A percentile compares a stretch with the other conserved stretches of the same genome.
phyloP scores from a whole-genome alignment of 2,113 vertebrate genomes.

The Tauraco erythrolophus region DNA sequence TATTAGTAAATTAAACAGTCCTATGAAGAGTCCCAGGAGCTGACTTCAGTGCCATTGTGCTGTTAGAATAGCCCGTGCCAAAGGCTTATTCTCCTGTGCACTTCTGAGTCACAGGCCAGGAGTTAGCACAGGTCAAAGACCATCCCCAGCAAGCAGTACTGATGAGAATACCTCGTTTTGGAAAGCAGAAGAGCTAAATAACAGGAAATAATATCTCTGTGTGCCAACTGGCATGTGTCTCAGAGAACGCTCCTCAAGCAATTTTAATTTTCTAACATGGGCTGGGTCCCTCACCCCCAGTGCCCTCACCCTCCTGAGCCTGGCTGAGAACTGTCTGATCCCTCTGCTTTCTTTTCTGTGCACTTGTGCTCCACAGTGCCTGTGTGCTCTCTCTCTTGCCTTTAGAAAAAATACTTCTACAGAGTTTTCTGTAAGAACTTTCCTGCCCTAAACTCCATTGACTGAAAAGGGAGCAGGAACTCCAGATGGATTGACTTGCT shows the following conservation, averaged over 20 bases:
- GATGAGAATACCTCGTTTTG: neutral
- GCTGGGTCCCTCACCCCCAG: neutral
- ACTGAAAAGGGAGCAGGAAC: neutral
- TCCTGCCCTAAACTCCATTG: neutral
- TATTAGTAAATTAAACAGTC: neutral
- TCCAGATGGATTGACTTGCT: neutral
- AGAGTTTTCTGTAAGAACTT: neutral
- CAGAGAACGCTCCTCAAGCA: neutral
- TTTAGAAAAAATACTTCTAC: neutral
- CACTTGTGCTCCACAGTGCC: fast-evolving
- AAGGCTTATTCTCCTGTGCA: neutral
- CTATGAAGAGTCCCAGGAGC: neutral
- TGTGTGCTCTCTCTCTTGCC: neutral
- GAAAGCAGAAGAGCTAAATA: neutral
- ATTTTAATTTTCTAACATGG: neutral
- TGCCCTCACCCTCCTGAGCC: neutral
- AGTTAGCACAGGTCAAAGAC: neutral
- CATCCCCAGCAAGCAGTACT: neutral
- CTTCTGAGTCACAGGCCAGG: neutral
- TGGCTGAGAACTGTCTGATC: neutral
- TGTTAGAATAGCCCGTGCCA: neutral
- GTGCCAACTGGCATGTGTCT: neutral
- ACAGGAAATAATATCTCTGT: neutral
- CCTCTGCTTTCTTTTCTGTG: fast-evolving
- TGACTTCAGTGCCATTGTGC: neutral